Evolutionary conservation across 2,888 invertebrate species (phyloP).

Genomic region (Spodoptera picta): DNA sequence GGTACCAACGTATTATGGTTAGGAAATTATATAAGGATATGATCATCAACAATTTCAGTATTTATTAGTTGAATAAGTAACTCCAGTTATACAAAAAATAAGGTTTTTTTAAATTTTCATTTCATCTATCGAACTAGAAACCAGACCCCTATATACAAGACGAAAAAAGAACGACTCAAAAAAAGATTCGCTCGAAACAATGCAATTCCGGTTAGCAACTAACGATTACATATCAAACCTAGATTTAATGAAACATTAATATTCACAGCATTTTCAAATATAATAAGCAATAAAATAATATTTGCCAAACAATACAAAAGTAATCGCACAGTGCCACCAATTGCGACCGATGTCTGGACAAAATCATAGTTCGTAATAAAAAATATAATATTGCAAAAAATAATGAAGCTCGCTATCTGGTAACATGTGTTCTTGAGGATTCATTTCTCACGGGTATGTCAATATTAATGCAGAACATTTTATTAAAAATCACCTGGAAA

Average conservation of each 20-base stretch:
- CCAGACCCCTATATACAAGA: too few species aligned
- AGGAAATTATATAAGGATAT: too few species aligned
- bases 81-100: too few species aligned
- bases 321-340: conserved; percentile 51
- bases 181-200: not conserved
- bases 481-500: conserved; percentile 44
- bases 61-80: too few species aligned
- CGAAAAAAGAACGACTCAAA: not conserved
- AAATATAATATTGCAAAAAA: conserved; percentile 66
- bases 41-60: too few species aligned
- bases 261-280: conserved; percentile 19
- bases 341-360: conserved; percentile 39
- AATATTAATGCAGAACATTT: conserved; percentile 46
- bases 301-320: conserved; percentile 57
- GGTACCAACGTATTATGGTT: too few species aligned
- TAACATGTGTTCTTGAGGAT: conserved; percentile 58
- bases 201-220: conserved; percentile 1
- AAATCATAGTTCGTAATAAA: conserved; percentile 50
- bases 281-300: conserved; percentile 46
- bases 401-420: conserved; percentile 66
- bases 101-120: too few species aligned
- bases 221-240: conserved; percentile 3
- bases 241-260: conserved; percentile 1
- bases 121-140: too few species aligned
- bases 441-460: conserved; percentile 69